Evolutionary conservation across 2,888 invertebrate genomes (phyloP).

Genomic region (Drosophila kokeensis): DNA sequence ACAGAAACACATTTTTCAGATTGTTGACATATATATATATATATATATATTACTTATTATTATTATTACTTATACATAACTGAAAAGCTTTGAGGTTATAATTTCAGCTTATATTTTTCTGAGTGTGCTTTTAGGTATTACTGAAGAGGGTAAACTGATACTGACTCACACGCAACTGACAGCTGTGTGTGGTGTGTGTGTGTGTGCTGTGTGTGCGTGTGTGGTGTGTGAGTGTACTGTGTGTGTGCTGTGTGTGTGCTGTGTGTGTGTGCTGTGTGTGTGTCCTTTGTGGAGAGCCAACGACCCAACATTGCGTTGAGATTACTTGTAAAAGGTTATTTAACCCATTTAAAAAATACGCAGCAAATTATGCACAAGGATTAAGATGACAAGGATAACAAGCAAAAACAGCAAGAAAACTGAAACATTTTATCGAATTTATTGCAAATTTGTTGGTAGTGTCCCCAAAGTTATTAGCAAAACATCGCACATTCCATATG

Average conservation of each 20-base stretch:
- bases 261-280: conserved; percentile 15
- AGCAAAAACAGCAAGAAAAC: conserved; percentile 1
- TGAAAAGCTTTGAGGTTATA: background rate
- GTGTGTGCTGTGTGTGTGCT: conserved; percentile 25
- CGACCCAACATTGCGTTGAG: conserved; percentile 63
- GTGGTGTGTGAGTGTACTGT: conserved; percentile 22
- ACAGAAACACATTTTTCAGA: background rate
- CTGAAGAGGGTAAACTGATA: conserved; percentile 42
- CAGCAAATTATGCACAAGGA: conserved; percentile 50
- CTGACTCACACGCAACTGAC: conserved; percentile 61
- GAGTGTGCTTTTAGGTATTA: background rate
- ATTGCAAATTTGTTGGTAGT: conserved; percentile 13
- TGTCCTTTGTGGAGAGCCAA: conserved; percentile 52
- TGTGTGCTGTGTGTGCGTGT: conserved; percentile 25
- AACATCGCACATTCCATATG: conserved; percentile 14
- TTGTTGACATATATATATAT: background rate
- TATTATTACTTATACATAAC: no score
- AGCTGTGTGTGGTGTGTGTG: conserved; percentile 29
- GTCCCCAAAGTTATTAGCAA: conserved; percentile 49
- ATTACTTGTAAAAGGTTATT: conserved; percentile 73
- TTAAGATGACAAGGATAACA: conserved; percentile 54
- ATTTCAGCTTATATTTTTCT: background rate
- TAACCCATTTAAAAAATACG: conserved; percentile 68
- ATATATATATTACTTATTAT: no score
- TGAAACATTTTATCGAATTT: conserved; percentile 44